Conservation (phyloP, 2,888 invertebrate species). For the Branchellion lobata region DNA sequence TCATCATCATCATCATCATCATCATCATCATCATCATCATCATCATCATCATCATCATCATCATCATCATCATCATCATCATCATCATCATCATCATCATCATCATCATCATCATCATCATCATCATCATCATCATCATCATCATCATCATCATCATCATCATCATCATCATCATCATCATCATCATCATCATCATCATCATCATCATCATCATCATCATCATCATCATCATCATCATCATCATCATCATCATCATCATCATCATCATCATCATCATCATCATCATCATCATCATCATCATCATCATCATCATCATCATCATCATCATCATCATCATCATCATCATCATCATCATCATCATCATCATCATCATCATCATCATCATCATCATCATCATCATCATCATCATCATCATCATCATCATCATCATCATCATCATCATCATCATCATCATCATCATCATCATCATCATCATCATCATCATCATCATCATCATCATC, state of each 20-base stretch:
- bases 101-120: slow-evolving; percentile 27
- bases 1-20: slow-evolving; percentile 31
- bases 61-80: slow-evolving; percentile 31
- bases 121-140: slow-evolving; percentile 31
- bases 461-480: slow-evolving; percentile 29
- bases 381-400: slow-evolving; percentile 10
- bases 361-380: slow-evolving; percentile 31
- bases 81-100: slow-evolving; percentile 10
- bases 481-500: slow-evolving; percentile 31
- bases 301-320: slow-evolving; percentile 31
- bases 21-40: slow-evolving; percentile 10
- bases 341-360: slow-evolving; percentile 27
- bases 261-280: slow-evolving; percentile 10
- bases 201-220: slow-evolving; percentile 10
- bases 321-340: slow-evolving; percentile 10
- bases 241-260: slow-evolving; percentile 31
- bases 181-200: slow-evolving; percentile 31
- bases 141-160: slow-evolving; percentile 10
- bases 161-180: slow-evolving; percentile 27
- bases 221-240: slow-evolving; percentile 27
- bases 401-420: slow-evolving; percentile 27
- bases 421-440: slow-evolving; percentile 31
- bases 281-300: slow-evolving; percentile 27
- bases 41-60: slow-evolving; percentile 27
- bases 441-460: slow-evolving; percentile 10